A percentile compares a stretch with the other conserved stretches of the same genome.
Evolutionary conservation across 2,888 invertebrate genomes (phyloP).

Genomic region (Adelphocoris suturalis): DNA sequence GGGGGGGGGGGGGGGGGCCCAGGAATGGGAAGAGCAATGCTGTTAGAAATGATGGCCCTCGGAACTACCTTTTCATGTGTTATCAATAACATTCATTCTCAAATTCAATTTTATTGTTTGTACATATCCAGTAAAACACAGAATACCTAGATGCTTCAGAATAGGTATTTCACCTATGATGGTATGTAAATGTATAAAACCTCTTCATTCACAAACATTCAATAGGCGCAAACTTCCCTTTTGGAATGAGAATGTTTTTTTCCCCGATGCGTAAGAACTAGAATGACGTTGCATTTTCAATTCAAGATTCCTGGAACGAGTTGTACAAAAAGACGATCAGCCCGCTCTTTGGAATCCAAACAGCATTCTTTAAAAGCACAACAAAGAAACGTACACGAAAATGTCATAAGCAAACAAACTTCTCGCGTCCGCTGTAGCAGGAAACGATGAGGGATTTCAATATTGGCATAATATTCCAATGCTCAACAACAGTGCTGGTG

Average conservation of each 20-base stretch:
- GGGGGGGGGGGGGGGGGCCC: too few species aligned
- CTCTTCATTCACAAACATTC: background rate
- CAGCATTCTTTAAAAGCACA: conserved; percentile 7
- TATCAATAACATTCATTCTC: too few species aligned
- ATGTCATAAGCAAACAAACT: background rate
- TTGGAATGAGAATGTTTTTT: background rate
- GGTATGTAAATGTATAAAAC: too few species aligned
- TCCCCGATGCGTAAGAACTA: background rate
- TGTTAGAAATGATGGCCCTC: too few species aligned
- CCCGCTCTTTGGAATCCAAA: background rate
- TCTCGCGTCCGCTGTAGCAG: background rate
- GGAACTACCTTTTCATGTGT: too few species aligned
- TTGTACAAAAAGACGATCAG: background rate
- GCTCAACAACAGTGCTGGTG: too few species aligned
- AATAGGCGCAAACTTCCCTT: background rate
- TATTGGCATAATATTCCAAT: too few species aligned
- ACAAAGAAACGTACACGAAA: background rate
- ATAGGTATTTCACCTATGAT: too few species aligned
- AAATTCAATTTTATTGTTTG: too few species aligned
- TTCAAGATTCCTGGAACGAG: background rate
- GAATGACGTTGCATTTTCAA: background rate
- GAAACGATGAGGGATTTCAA: background rate
- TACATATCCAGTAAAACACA: too few species aligned
- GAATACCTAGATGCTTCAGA: too few species aligned
- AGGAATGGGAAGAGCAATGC: too few species aligned